phyloP scores from a whole-genome alignment of 2,888 invertebrate species.

The Euspilapteryx auroguttella region DNA sequence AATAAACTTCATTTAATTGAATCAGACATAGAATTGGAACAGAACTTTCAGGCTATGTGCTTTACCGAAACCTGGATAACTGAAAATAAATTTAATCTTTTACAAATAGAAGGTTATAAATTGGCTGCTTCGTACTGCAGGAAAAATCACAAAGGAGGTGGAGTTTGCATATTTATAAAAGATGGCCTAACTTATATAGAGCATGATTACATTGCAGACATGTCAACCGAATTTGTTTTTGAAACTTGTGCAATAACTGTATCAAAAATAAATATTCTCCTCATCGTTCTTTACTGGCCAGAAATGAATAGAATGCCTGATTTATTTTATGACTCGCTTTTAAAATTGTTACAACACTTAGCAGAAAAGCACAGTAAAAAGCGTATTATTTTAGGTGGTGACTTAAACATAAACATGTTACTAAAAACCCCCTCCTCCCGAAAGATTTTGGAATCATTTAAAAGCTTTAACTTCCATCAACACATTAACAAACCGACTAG shows the following conservation, averaged over 20 bases:
- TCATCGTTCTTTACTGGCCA: background rate
- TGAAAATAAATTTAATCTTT: background rate
- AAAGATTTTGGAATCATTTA: background rate
- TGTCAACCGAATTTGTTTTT: background rate
- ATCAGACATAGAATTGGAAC: background rate
- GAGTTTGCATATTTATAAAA: background rate
- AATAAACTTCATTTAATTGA: background rate
- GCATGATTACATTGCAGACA: background rate
- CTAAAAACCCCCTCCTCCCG: background rate
- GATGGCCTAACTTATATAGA: background rate
- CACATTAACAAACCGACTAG: background rate
- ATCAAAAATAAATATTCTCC: background rate
- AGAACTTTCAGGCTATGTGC: background rate
- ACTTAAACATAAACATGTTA: background rate
- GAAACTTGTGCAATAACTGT: background rate
- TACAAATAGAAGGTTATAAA: background rate
- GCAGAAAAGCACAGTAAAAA: background rate
- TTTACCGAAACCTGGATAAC: background rate
- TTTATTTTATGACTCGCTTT: background rate
- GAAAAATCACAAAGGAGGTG: background rate
- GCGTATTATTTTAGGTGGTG: background rate
- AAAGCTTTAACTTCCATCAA: background rate
- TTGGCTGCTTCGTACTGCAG: background rate
- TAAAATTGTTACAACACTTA: background rate
- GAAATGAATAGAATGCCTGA: background rate